These are phyloP conservation scores for Trogon surrucura DNA, from an alignment of 2,113 vertebrate species.

Conservation along the genomic window DNA sequence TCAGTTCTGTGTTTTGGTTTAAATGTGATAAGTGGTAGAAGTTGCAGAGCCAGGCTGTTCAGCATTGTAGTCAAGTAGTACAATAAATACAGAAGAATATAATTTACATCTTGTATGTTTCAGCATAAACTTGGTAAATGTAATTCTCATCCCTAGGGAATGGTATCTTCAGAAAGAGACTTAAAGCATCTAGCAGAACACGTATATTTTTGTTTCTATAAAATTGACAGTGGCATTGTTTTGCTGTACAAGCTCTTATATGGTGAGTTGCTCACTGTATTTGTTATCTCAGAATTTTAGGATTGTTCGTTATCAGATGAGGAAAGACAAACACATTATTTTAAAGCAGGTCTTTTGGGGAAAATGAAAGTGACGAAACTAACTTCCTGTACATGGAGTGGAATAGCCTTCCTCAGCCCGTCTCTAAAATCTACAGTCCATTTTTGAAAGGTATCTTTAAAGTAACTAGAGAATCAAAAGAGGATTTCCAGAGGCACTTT, in stretches of 20 bases:
- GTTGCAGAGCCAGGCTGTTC: background rate
- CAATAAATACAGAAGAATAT: background rate
- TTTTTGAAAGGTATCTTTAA: background rate
- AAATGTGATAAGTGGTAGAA: background rate
- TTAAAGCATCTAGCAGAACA: background rate
- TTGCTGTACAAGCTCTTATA: background rate
- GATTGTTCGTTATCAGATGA: background rate
- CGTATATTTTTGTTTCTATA: background rate
- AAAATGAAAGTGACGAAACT: background rate
- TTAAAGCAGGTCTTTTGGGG: background rate
- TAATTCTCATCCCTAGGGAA: background rate
- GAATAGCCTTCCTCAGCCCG: background rate
- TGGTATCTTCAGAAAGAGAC: background rate
- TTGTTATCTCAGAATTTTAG: background rate
- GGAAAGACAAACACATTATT: background rate
- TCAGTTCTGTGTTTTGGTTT: background rate
- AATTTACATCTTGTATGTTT: background rate
- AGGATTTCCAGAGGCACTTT: background rate
- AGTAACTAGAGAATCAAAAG: background rate
- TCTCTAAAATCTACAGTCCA: background rate
- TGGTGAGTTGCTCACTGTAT: background rate
- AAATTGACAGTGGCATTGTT: background rate
- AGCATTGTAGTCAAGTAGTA: background rate
- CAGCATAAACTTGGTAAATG: background rate
- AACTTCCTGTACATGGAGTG: background rate